Percentiles rank a stretch among this genome's conserved stretches.
phyloP scores from a whole-genome alignment of 1,140 invertebrate genomes.

The Pseudomyrmex gracilis region DNA sequence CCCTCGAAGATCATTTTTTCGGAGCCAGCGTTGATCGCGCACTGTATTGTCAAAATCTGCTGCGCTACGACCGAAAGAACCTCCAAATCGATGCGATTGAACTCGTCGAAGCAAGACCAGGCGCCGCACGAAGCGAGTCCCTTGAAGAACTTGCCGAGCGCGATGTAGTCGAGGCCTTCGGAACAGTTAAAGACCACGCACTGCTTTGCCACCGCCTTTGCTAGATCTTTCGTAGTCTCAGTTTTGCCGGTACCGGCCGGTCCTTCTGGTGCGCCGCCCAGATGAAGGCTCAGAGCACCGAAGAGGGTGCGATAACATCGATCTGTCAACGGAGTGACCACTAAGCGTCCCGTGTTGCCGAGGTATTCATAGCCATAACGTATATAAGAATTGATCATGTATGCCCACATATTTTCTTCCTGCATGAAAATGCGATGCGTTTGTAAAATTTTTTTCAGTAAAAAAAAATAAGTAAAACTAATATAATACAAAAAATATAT shows the following conservation, averaged over 20 bases:
- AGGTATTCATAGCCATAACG: conserved; percentile 98
- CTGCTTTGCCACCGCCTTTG: conserved; percentile 98
- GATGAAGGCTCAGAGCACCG: conserved; percentile 94
- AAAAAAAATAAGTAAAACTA: neutral
- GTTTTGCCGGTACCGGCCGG: conserved; percentile 98
- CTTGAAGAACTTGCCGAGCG: conserved; percentile 98
- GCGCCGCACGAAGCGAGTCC: conserved; percentile 98
- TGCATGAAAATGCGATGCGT: conserved; percentile 68
- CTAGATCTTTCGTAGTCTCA: conserved; percentile 98
- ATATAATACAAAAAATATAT: neutral
- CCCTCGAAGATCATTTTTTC: conserved; percentile 95
- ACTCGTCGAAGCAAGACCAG: conserved; percentile 99
- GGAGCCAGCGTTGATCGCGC: conserved; percentile 91
- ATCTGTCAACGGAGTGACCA: conserved; percentile 96
- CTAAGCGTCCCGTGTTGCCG: conserved; percentile 94
- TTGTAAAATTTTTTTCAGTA: too few species aligned
- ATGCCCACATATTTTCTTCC: conserved; percentile 88
- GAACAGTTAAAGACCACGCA: conserved; percentile 99
- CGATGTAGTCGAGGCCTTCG: conserved; percentile 96
- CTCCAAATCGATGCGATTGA: conserved; percentile 94
- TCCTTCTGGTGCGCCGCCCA: conserved; percentile 96
- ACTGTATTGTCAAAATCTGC: conserved; percentile 93
- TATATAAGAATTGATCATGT: conserved; percentile 96
- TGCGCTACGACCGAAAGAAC: conserved; percentile 97
- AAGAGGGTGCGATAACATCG: conserved; percentile 97